Conservation (phyloP, 2,888 invertebrate genomes). For the Harpalus rubripes region DNA sequence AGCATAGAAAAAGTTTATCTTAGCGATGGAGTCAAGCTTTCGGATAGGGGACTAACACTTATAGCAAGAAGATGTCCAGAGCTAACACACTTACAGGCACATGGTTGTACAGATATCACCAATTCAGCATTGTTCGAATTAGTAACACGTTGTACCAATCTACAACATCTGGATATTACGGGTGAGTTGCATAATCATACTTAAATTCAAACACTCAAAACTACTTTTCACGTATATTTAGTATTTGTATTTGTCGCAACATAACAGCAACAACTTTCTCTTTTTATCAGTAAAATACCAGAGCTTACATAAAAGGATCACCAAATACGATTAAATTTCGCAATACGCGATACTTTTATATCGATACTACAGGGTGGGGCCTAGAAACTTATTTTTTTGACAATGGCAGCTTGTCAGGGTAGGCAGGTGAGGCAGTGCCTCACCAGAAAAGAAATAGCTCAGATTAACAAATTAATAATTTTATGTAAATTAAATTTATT, state of each 20-base stretch:
- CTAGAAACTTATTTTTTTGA: too few species aligned
- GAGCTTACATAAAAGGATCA: background rate
- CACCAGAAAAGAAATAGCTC: too few species aligned
- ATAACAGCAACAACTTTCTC: conserved; percentile 13
- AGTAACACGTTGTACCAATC: conserved; percentile 87
- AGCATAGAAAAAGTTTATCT: conserved; percentile 84
- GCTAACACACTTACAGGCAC: conserved; percentile 88
- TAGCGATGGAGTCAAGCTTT: conserved; percentile 85
- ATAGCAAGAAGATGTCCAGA: conserved; percentile 90
- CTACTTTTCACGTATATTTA: background rate
- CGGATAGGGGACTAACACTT: conserved; percentile 87
- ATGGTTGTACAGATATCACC: conserved; percentile 86
- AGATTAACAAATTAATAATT: too few species aligned
- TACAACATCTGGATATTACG: conserved; percentile 92
- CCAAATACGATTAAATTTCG: conserved; percentile 13
- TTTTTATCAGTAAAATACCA: conserved; percentile 7
- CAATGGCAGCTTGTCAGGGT: too few species aligned
- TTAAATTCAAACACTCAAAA: background rate
- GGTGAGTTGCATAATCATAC: conserved; percentile 78
- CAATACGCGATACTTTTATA: conserved; percentile 1
- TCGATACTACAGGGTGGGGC: too few species aligned
- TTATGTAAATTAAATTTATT: too few species aligned
- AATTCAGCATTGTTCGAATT: conserved; percentile 89
- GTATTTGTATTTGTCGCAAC: conserved; percentile 21
- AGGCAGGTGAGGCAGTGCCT: too few species aligned